Base-by-base conservation (phyloP, 2,888 invertebrate species). In the Ligdia adustata region DNA sequence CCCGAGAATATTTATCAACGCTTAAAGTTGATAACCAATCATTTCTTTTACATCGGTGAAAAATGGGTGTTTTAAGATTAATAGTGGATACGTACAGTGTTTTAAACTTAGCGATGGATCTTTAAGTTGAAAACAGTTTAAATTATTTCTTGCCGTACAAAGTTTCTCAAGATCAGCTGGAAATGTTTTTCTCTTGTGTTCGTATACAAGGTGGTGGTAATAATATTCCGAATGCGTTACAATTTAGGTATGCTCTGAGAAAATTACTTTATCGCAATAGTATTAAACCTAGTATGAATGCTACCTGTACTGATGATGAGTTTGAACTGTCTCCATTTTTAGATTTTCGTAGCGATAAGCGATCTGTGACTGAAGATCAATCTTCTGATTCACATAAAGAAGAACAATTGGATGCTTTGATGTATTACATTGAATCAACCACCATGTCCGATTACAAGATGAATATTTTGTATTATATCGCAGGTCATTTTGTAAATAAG, bases 191-290 rank as follows among this genome's bases (percentile, higher is more conserved):
- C 27, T 55, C 52, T 12, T 52, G 33, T 13, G 22, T 52, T 4
- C 31, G 54, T 9, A 20, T 34, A 13, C 41, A 38, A 11, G 47
- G 52, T 5, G 54, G 50, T 18, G 29, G 27, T 27, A 49, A 53
- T 22, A 34, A 53, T 9, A 49, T 49, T 14, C 44, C 44, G 1
- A 45, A 40, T 37, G 44, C 50, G 9, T 26, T 47, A 24, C 44
- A 53, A 38, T 31, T 49, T 22, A 45, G 28, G 26, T 55, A 55
- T 28, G 31, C 29, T 5, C 2, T 55, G 26, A 9, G 48, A 9
- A 52, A 55, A 43, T n/a, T 52, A n/a, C 39, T 55, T 2, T 40
- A 34, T 37, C 45, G 52, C 3, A 49, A 55, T 33, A 52, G 49
- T 31, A 16, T 49, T 1, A 34, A 14, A 11, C 46, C 52, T 4